Base-by-base conservation (phyloP, 2,797 vertebrate genomes). In the Epinephelus coioides region DNA sequence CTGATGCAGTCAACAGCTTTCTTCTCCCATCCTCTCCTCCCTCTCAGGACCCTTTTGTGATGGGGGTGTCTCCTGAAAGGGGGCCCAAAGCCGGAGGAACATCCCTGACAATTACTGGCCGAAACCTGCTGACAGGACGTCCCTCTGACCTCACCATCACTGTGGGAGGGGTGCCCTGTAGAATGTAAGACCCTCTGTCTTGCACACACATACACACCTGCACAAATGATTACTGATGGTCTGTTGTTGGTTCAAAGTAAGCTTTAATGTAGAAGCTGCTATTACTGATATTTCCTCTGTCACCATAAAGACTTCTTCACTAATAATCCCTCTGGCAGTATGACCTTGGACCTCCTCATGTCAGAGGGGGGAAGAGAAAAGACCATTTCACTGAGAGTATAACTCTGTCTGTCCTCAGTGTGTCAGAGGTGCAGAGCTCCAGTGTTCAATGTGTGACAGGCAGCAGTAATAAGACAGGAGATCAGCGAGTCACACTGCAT, bases 21-120 rank as follows among this genome's bases (percentile, higher is more conserved):
- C 19, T 38, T n/a, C 61, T 3, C 49, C 2, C 66, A 6, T 25
- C 73, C 55, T 67, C 3, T 64, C 5, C 51, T 13, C 4, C 2
- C 3, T 82, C 78, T 51, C 79, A 99, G 98, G 96, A 98, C 82
- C 98, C 98, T 0, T 94, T 96, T 86, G 92, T 99, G 91, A 95
- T 94, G 78, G 96, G 94, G 15, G 94, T 99, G 76, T 93, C 94
- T 72, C 98, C 98, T 3, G 89, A 93, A 62, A 95, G 92, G n/a
- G 98, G 98, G 6, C 98, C 98, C 61, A 96, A 96, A 89, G 97
- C 98, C 0, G 98, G 98, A 46, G 98, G 98, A 66, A 98, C 97
- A 3, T 89, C 84, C 46, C 94, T 99, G 40, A 98, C 95, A 1
- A 95, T 99, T 86, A 94, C 86, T 0, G 98, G 98, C 56, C 92